phyloP scores from a whole-genome alignment of 2,797 vertebrate genomes.

The Synanceia verrucosa region DNA sequence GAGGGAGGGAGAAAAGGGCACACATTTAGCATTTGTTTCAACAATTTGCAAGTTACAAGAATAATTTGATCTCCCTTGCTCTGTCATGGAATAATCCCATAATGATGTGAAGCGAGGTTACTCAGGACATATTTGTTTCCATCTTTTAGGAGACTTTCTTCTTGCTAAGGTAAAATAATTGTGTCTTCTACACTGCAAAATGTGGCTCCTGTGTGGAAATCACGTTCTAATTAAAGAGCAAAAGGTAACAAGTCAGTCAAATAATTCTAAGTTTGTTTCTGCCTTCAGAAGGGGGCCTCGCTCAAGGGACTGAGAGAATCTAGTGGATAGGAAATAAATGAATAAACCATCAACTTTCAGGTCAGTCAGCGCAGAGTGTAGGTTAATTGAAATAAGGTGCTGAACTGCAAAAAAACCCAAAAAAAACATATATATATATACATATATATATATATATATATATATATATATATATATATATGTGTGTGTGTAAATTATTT shows the following conservation, averaged over 20 bases:
- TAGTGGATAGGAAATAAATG: conserved; percentile 47
- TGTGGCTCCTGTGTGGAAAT: conserved; percentile 72
- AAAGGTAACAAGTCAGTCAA: conserved; percentile 65
- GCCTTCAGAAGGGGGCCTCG: conserved; percentile 19
- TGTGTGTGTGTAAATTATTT: conserved; percentile 53
- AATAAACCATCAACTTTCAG: conserved; percentile 50
- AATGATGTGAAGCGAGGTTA: conserved; percentile 30
- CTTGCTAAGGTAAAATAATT: conserved; percentile 31
- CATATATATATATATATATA: too few relatives aligned
- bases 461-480: too few relatives aligned
- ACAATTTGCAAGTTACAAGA: conserved; percentile 61
- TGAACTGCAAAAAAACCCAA: conserved; percentile 31
- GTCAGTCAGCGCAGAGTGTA: conserved; percentile 10
- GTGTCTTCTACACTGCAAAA: conserved; percentile 62
- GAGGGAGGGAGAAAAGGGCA: conserved; percentile 8
- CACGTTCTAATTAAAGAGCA: conserved; percentile 63
- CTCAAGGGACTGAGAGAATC: conserved; percentile 31
- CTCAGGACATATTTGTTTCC: conserved; percentile 20
- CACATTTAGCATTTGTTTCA: conserved; percentile 50
- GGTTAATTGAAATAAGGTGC: conserved; percentile 54
- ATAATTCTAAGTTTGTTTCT: conserved; percentile 51
- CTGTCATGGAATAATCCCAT: conserved; percentile 29
- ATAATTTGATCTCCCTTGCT: conserved; percentile 29
- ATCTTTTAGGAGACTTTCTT: conserved; percentile 21
- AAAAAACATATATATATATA: too few relatives aligned